Evolutionary conservation across 2,113 vertebrate genomes (phyloP).

Genomic region (Rhegmatorhina hoffmannsi): DNA sequence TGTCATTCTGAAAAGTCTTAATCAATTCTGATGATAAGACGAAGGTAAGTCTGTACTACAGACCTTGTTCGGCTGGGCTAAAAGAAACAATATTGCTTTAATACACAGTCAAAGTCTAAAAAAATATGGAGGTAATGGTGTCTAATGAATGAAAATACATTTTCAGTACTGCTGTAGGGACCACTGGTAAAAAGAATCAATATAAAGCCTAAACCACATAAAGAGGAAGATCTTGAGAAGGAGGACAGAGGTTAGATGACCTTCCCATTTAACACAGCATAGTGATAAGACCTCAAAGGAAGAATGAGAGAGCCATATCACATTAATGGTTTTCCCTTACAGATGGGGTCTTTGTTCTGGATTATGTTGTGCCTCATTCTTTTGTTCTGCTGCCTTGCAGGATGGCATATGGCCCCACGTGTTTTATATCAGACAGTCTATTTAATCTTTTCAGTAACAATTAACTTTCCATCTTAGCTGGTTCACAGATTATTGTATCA

Average conservation of each 20-base stretch:
- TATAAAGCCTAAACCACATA: not conserved
- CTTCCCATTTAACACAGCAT: not conserved
- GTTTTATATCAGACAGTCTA: constrained; percentile 59
- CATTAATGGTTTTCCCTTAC: not conserved
- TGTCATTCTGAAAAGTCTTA: not conserved
- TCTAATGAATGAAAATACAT: not conserved
- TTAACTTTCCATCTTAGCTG: constrained; percentile 61
- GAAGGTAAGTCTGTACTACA: not conserved
- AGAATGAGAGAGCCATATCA: not conserved
- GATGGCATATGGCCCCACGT: constrained; percentile 29
- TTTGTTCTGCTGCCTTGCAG: not conserved
- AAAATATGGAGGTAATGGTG: accelerated
- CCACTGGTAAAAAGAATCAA: not conserved
- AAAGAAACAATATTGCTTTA: not conserved
- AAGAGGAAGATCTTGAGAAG: not conserved
- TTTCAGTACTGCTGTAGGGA: accelerated
- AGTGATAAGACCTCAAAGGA: not conserved
- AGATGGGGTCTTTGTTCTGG: constrained; percentile 14
- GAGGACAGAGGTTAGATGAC: not conserved
- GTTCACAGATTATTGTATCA: constrained; percentile 68
- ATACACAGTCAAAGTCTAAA: not conserved
- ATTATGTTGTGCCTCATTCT: not conserved
- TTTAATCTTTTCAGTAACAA: constrained; percentile 73
- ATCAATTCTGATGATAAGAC: not conserved
- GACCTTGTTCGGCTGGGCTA: not conserved